phyloP scores from a whole-genome alignment of 2,888 invertebrate species.

The Pardosa pseudoannulata region DNA sequence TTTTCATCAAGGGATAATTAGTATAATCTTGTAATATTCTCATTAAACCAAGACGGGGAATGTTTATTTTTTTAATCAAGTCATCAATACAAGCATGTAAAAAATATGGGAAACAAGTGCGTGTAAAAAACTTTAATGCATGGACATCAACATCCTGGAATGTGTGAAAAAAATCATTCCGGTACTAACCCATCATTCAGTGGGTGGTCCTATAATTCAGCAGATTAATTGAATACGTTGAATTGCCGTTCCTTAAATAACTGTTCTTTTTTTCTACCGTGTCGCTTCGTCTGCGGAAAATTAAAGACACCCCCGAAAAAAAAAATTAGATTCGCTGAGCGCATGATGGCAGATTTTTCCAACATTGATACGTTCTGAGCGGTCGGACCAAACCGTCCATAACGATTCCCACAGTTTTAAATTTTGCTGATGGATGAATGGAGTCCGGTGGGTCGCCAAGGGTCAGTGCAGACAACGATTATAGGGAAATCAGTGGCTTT shows the following conservation, averaged over 20 bases:
- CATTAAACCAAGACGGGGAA: no score
- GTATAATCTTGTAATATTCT: no score
- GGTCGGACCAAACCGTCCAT: not conserved
- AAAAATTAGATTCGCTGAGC: not conserved
- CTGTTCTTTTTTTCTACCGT: not conserved
- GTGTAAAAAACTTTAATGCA: no score
- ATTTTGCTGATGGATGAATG: not conserved
- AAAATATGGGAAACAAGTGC: no score
- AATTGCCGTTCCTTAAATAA: not conserved
- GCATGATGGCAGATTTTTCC: not conserved
- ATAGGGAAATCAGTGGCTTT: not conserved
- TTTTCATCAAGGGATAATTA: no score
- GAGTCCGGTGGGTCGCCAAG: not conserved
- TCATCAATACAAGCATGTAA: no score
- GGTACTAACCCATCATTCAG: no score
- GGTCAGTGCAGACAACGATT: constrained; percentile 1
- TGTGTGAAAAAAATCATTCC: no score
- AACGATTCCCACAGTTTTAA: not conserved
- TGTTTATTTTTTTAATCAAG: no score
- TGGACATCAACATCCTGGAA: no score
- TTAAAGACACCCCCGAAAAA: not conserved
- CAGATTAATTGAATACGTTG: not conserved
- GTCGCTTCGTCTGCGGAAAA: not conserved
- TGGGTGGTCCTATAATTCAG: not conserved
- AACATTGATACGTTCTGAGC: not conserved